phyloP scores from a whole-genome alignment of 2,888 invertebrate genomes.

The Holacanthella duospinosa region DNA sequence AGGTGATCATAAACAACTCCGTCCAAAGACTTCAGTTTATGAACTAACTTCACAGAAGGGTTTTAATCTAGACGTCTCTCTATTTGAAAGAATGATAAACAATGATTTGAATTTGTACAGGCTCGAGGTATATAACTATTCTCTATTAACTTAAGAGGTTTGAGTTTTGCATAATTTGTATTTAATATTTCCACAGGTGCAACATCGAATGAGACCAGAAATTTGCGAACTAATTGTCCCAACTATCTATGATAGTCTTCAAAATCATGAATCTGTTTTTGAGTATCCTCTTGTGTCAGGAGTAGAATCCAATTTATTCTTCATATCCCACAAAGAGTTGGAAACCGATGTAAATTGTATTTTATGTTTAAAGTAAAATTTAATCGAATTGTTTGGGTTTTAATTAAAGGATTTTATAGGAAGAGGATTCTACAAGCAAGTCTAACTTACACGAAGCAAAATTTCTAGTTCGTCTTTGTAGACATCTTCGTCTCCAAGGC shows the following conservation, averaged over 20 bases:
- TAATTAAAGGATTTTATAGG: constrained; percentile 29
- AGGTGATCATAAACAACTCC: constrained; percentile 71
- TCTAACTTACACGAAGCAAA: constrained; percentile 55
- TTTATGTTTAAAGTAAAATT: background rate
- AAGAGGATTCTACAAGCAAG: constrained; percentile 50
- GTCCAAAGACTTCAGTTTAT: constrained; percentile 60
- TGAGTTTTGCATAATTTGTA: too few relatives aligned
- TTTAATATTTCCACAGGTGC: constrained; percentile 1
- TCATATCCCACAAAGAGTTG: constrained; percentile 51
- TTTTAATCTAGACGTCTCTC: constrained; percentile 61
- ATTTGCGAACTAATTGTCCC: constrained; percentile 53
- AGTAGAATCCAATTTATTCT: constrained; percentile 54
- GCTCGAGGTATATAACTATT: constrained; percentile 23
- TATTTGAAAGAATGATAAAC: constrained; percentile 69
- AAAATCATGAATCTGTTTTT: constrained; percentile 51
- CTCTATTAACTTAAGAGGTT: too few relatives aligned
- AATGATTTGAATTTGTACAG: constrained; percentile 53
- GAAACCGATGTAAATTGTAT: constrained; percentile 50
- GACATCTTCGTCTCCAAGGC: constrained; percentile 52
- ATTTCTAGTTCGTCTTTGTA: constrained; percentile 52
- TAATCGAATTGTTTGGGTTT: background rate
- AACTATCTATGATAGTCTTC: constrained; percentile 55
- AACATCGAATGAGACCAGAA: constrained; percentile 61
- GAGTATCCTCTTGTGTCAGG: constrained; percentile 51
- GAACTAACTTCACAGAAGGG: constrained; percentile 53